These are phyloP conservation scores for Cinclus mexicanus DNA, from an alignment of 2,113 vertebrate species.

Conservation along the genomic window DNA sequence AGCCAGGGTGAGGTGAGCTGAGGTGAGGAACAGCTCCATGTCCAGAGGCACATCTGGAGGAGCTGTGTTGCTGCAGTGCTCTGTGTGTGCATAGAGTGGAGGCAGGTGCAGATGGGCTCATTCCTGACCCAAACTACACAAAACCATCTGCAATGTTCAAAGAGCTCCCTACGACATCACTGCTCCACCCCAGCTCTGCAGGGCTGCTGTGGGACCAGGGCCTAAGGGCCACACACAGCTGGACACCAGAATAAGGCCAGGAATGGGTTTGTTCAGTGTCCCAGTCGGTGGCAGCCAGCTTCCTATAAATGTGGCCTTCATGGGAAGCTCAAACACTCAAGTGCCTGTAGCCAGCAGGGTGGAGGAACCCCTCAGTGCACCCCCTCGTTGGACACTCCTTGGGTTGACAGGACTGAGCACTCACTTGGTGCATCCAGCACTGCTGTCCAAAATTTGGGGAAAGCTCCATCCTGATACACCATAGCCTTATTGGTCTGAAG, in stretches of 20 bases:
- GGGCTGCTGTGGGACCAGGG: background rate
- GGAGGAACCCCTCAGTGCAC: background rate
- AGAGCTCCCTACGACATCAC: background rate
- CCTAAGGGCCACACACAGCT: too few relatives aligned
- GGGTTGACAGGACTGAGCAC: background rate
- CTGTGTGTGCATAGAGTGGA: background rate
- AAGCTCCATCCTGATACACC: background rate
- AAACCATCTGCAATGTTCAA: background rate
- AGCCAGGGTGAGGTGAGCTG: too few relatives aligned
- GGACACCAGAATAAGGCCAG: background rate
- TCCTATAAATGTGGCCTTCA: background rate
- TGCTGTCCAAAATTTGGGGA: background rate
- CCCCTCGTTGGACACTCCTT: background rate
- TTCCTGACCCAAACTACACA: background rate
- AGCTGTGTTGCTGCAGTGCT: too few relatives aligned
- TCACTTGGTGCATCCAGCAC: rapidly evolving
- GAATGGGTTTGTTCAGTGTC: background rate
- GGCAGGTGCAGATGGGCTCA: background rate
- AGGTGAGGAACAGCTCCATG: background rate
- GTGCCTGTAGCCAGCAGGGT: background rate
- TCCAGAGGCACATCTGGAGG: background rate
- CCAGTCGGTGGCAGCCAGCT: background rate
- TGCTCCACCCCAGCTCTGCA: background rate
- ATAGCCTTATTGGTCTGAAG: background rate
- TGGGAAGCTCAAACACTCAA: rapidly evolving